phyloP scores from a whole-genome alignment of 2,797 vertebrate genomes.

The Coilia nasus region DNA sequence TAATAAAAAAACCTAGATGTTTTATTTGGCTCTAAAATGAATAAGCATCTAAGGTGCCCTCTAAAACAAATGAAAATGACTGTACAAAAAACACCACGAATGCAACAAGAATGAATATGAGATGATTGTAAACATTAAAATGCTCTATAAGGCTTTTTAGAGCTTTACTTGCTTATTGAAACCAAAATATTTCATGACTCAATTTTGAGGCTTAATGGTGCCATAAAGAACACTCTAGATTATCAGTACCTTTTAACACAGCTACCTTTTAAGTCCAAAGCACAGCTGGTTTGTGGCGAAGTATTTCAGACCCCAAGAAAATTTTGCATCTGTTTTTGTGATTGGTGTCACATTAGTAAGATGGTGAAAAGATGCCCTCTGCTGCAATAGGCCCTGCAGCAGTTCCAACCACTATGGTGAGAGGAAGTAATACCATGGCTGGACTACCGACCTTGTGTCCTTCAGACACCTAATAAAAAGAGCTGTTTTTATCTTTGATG shows the following conservation, averaged over 20 bases:
- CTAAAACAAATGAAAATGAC: not conserved
- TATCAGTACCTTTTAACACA: not conserved
- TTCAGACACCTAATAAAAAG: not conserved
- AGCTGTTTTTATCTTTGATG: not conserved
- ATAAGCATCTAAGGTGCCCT: too few species aligned
- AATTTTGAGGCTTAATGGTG: not conserved
- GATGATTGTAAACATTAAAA: not conserved
- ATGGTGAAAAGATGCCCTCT: not conserved
- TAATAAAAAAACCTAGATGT: too few species aligned
- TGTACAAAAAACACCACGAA: not conserved
- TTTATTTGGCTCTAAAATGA: too few species aligned
- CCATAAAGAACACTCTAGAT: not conserved
- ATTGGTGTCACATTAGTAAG: not conserved
- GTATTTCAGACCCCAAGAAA: not conserved
- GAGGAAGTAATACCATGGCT: not conserved
- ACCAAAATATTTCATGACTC: not conserved
- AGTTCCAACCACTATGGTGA: not conserved
- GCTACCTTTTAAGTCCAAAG: not conserved
- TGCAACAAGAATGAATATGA: too few species aligned
- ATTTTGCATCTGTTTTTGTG: not conserved
- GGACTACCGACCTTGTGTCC: not conserved
- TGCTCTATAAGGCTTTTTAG: not conserved
- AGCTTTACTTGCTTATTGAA: not conserved
- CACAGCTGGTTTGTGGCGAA: not conserved
- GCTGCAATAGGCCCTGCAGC: not conserved